A percentile compares a stretch with the other conserved stretches of the same genome.
These are phyloP conservation scores for Ascidia mentula DNA, from an alignment of 23 tunicate species.

Conservation along the genomic window DNA sequence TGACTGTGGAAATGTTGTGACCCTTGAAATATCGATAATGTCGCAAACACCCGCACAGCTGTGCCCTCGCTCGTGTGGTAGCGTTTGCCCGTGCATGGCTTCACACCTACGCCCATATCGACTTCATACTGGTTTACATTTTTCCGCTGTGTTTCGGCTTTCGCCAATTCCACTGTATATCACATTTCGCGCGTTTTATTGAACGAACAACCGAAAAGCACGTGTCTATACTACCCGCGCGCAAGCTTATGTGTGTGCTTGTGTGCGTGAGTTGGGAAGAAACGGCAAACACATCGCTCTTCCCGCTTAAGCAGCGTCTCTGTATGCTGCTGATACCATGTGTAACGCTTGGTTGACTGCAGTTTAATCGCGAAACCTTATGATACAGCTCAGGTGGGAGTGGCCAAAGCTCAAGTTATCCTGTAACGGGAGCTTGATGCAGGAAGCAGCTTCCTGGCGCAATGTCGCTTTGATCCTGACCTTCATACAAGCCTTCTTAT, in stretches of 20 bases:
- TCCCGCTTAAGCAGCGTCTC: not conserved
- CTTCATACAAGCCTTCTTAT: not conserved
- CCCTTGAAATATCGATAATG: not conserved
- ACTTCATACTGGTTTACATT: not conserved
- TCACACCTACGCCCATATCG: slow-evolving; percentile 8
- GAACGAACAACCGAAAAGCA: not conserved
- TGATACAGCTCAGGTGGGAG: not conserved
- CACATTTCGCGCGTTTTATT: not conserved
- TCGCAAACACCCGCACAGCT: not conserved
- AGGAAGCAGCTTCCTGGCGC: too few relatives aligned
- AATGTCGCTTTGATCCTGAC: not conserved
- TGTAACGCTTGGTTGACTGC: not conserved
- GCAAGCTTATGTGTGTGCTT: not conserved
- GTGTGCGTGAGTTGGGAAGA: not conserved
- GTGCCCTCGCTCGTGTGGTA: not conserved
- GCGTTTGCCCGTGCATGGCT: not conserved
- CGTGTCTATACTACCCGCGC: not conserved
- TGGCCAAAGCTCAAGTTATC: too few relatives aligned
- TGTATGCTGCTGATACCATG: not conserved
- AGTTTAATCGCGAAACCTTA: not conserved
- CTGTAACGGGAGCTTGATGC: too few relatives aligned
- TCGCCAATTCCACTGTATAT: slow-evolving; percentile 1
- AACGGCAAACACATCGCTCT: not conserved
- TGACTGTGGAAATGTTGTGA: slow-evolving; percentile 4
- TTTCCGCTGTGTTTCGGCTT: not conserved